Base-by-base conservation (phyloP, 1,140 invertebrate genomes). In the Philotrypesis tridentata region DNA sequence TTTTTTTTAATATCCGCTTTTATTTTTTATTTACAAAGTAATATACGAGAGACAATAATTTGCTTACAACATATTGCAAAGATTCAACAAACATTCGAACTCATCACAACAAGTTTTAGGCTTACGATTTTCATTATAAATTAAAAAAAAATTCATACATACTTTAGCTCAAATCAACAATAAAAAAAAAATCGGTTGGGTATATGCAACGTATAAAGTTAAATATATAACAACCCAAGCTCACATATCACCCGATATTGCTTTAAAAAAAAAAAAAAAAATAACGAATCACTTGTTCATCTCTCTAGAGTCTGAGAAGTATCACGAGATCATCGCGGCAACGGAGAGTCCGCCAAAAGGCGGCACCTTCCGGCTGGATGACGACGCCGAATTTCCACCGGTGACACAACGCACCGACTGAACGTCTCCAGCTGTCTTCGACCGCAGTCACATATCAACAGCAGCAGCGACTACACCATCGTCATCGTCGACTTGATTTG, bases 351-450 rank as follows among this genome's bases (percentile, higher is more conserved):
- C 95, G 61, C 94, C 95, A 61, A 93, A 94, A 84, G 93, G 93
- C 75, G 90, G 87, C 60, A 86, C 88, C 27, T 95, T 96, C 89
- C 94, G 95, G 87, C 93, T 97, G 88, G 95, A 96, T 87, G 96
- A 97, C 90, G 96, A 96, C 78, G 92, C 93, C 76, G 96, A 97
- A 91, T 97, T 97, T 92, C 96, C 96, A 83, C 96, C 96, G 82
- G 95, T 97, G 68, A 94, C 94, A 12, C 94, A 95, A 86, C 94
- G 94, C 85, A 93, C 93, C 83, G 94, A 95, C 88, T 94, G 91
- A 93, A 83, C n/a, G 12, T 14, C 9, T 17, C 40, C 25, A 74
- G 27, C 23, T 40, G 21, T n/a, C 77, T 29, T 12, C 43, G 23
- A 33, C 40, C 33, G 21, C 65, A 27, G 71, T 83, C 31, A 81